Evolutionary conservation across 2,888 invertebrate species (phyloP).

Genomic region (Sipunculus nudus): DNA sequence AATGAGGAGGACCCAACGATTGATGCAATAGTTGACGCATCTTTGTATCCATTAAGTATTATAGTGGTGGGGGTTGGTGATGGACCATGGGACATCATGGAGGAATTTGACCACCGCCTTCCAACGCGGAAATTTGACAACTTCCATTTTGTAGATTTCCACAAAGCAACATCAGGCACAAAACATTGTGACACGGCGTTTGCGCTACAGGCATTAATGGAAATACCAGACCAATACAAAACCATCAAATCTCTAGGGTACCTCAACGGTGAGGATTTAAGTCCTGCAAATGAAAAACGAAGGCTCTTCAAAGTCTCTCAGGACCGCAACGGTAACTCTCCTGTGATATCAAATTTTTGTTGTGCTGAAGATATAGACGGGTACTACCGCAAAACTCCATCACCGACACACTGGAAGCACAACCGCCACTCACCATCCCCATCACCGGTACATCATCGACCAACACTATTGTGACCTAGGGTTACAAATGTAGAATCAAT

Average conservation of each 20-base stretch:
- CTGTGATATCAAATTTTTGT: too few relatives aligned
- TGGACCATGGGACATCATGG: slow-evolving; percentile 70
- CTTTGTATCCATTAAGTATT: slow-evolving; percentile 68
- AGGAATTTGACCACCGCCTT: slow-evolving; percentile 68
- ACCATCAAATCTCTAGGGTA: slow-evolving; percentile 59
- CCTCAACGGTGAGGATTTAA: too few relatives aligned
- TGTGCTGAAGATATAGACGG: too few relatives aligned
- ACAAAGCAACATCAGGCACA: slow-evolving; percentile 57
- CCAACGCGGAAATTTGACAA: slow-evolving; percentile 69
- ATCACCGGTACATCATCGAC: too few relatives aligned
- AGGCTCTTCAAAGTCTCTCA: too few relatives aligned
- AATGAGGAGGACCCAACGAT: slow-evolving; percentile 67
- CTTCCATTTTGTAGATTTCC: slow-evolving; percentile 70
- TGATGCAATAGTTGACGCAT: slow-evolving; percentile 68
- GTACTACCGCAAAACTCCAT: too few relatives aligned
- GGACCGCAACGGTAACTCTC: too few relatives aligned
- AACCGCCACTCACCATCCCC: too few relatives aligned
- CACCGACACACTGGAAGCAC: too few relatives aligned
- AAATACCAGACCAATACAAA: slow-evolving; percentile 69
- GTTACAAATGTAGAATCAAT: too few relatives aligned
- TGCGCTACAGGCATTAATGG: slow-evolving; percentile 69
- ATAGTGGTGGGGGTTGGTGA: slow-evolving; percentile 71
- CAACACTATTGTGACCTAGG: too few relatives aligned
- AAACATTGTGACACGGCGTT: slow-evolving; percentile 64
- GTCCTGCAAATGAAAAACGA: too few relatives aligned